Percentiles rank a stretch among this genome's conserved stretches.
Evolutionary conservation across 2,113 vertebrate species (phyloP).

Genomic region (Trogon surrucura): DNA sequence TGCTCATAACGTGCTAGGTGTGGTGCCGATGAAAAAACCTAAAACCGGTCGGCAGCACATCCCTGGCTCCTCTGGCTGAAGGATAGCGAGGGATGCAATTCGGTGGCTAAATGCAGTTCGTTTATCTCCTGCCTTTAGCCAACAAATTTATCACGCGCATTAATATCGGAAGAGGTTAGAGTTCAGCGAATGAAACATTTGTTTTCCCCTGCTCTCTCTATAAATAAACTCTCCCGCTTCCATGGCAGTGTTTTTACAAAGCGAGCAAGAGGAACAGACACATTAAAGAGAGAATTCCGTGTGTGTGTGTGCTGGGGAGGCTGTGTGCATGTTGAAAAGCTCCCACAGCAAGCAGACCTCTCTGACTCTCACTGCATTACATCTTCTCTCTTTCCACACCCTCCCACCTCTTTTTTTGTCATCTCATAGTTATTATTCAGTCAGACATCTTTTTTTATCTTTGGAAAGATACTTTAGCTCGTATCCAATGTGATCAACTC

Average conservation of each 20-base stretch:
- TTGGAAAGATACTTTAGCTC: constrained; percentile 54
- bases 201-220: constrained; percentile 27
- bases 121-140: constrained; percentile 50
- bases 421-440: constrained; percentile 63
- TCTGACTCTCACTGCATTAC: not conserved
- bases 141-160: constrained; percentile 28
- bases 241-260: not conserved
- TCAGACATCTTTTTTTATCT: constrained; percentile 70
- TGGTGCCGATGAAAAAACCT: not conserved
- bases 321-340: not conserved
- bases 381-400: not conserved
- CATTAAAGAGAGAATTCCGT: not conserved
- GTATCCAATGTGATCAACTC: constrained; percentile 64
- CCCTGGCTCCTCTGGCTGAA: not conserved
- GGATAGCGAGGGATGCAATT: not conserved
- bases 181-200: constrained; percentile 27
- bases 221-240: constrained; percentile 54
- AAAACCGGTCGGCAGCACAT: not conserved
- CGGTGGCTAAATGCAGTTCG: not conserved
- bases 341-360: not conserved
- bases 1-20: not conserved
- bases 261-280: not conserved
- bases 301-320: not conserved
- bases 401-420: not conserved
- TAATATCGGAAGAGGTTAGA: constrained; percentile 56